Conservation (phyloP, 2,113 vertebrate species). For the Pterocles burchelli region DNA sequence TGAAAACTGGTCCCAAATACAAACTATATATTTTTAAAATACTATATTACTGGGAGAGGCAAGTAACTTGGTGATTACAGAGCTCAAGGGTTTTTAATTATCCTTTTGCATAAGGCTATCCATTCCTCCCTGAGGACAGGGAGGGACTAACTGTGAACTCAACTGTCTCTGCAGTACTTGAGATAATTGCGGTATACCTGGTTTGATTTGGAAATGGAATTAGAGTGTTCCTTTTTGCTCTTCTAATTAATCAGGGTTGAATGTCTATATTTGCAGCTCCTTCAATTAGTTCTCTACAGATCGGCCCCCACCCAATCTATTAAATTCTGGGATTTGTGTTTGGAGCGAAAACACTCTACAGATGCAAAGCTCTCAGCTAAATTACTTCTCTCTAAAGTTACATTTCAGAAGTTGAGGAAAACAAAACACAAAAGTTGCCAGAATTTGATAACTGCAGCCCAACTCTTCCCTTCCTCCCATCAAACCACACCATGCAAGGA, state of each 20-base stretch:
- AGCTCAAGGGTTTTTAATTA: background rate
- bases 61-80: background rate
- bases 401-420: background rate
- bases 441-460: background rate
- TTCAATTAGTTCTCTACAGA: slow-evolving; percentile 38
- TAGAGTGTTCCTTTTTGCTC: background rate
- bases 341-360: background rate
- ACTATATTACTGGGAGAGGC: background rate
- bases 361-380: background rate
- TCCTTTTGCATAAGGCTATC: background rate
- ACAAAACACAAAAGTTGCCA: background rate
- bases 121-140: background rate
- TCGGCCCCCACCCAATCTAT: background rate
- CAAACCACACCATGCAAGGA: background rate
- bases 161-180: background rate
- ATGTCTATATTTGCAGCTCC: slow-evolving; percentile 19
- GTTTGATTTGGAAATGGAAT: slow-evolving; percentile 53
- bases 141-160: background rate
- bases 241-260: slow-evolving; percentile 47
- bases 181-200: slow-evolving; percentile 35
- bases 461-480: background rate
- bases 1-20: background rate
- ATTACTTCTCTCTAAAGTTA: slow-evolving; percentile 22
- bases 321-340: slow-evolving; percentile 27
- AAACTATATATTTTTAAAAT: background rate